These are phyloP conservation scores for Hirundichthys speculiger DNA, from an alignment of 2,113 vertebrate species.

Conservation along the genomic window DNA sequence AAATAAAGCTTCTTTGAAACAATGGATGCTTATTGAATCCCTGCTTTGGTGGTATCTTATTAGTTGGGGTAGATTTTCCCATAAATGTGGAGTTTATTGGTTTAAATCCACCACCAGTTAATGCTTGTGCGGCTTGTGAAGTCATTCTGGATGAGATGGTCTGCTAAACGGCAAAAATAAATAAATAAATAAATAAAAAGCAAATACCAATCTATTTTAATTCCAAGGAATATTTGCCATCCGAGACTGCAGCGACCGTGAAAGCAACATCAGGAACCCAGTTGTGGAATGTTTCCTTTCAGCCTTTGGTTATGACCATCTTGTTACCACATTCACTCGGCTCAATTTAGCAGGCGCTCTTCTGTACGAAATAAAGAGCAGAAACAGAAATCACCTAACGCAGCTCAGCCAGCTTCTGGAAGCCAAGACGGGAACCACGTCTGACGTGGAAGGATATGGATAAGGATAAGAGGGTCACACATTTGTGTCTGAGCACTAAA, in stretches of 20 bases:
- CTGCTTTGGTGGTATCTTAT: too few relatives aligned
- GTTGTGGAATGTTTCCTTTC: constrained; percentile 66
- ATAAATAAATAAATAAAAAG: too few relatives aligned
- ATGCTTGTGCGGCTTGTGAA: background rate
- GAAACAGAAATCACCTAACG: constrained; percentile 61
- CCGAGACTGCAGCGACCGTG: constrained; percentile 31
- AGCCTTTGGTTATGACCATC: constrained; percentile 55
- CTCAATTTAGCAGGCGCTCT: constrained; percentile 66
- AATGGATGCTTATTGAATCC: too few relatives aligned
- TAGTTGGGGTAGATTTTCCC: too few relatives aligned
- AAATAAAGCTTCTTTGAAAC: too few relatives aligned
- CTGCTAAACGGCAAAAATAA: constrained; percentile 7
- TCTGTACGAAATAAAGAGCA: constrained; percentile 65
- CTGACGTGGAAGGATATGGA: constrained; percentile 19
- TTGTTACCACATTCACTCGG: constrained; percentile 67
- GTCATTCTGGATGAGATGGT: background rate
- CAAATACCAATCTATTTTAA: constrained; percentile 55
- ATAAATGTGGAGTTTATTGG: too few relatives aligned
- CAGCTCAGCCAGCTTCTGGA: constrained; percentile 27
- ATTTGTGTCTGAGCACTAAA: constrained; percentile 5
- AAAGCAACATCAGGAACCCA: constrained; percentile 69
- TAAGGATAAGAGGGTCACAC: constrained; percentile 3
- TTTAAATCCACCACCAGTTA: too few relatives aligned
- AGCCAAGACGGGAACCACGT: constrained; percentile 49
- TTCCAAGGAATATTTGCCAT: constrained; percentile 52